Conservation (phyloP, 2,888 invertebrate species). For the Conops quadrifasciatus region DNA sequence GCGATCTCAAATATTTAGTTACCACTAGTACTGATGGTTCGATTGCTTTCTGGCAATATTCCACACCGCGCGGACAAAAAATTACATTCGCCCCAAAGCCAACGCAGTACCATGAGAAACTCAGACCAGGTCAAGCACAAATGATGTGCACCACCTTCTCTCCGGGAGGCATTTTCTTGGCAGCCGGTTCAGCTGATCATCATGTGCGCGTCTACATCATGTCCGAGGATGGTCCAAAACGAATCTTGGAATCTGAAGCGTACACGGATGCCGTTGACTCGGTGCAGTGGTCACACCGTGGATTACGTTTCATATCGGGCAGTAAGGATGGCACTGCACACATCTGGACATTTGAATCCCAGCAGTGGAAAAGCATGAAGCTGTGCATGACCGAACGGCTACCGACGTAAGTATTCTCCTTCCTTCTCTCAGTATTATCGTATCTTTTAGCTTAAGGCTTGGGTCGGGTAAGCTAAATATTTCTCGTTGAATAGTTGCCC, state of each 20-base stretch:
- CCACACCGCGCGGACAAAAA: slow-evolving; percentile 69
- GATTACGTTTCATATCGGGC: slow-evolving; percentile 90
- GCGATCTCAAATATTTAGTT: slow-evolving; percentile 84
- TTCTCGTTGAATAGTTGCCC: slow-evolving; percentile 56
- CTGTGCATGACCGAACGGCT: slow-evolving; percentile 76
- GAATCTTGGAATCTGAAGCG: slow-evolving; percentile 69
- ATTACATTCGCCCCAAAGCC: slow-evolving; percentile 80
- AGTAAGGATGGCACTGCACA: slow-evolving; percentile 95
- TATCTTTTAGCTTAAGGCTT: neutral
- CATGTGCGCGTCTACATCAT: slow-evolving; percentile 91
- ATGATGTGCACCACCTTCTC: slow-evolving; percentile 94
- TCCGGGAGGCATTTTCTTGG: slow-evolving; percentile 87
- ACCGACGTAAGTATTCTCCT: slow-evolving; percentile 66
- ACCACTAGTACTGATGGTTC: slow-evolving; percentile 97
- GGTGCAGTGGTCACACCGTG: slow-evolving; percentile 91
- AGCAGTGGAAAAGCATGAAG: slow-evolving; percentile 85
- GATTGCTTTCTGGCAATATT: slow-evolving; percentile 94
- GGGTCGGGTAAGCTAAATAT: slow-evolving; percentile 4
- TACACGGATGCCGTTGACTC: slow-evolving; percentile 89
- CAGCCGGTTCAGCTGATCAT: slow-evolving; percentile 94
- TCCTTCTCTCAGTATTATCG: neutral
- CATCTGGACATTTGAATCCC: slow-evolving; percentile 90
- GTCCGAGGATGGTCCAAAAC: slow-evolving; percentile 79
- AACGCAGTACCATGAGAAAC: slow-evolving; percentile 89
- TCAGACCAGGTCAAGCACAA: slow-evolving; percentile 92